Conservation (phyloP, 2,888 invertebrate genomes). For the Hirudinaria manillensis region DNA sequence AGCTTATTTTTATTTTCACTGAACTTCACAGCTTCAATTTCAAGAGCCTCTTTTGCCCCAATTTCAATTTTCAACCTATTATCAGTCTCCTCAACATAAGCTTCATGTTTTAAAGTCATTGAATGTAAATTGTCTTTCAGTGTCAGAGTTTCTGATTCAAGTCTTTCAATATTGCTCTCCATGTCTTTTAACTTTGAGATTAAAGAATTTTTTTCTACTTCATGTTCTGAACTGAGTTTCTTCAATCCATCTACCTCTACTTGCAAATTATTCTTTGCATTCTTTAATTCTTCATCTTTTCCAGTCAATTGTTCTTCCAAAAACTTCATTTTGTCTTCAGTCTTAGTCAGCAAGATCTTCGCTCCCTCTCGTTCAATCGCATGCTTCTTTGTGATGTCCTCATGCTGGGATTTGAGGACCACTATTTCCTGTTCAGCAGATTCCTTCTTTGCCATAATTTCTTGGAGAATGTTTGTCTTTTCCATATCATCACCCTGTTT, state of each 20-base stretch:
- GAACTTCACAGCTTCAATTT: constrained; percentile 15
- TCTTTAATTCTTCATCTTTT: background rate
- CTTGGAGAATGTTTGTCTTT: constrained; percentile 4
- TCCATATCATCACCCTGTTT: constrained; percentile 16
- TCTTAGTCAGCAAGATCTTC: background rate
- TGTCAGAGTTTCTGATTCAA: constrained; percentile 10
- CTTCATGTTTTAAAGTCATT: constrained; percentile 5
- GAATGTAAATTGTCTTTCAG: background rate
- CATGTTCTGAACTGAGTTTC: too few relatives aligned
- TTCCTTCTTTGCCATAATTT: background rate
- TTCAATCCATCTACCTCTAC: background rate
- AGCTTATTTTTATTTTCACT: background rate
- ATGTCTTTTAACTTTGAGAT: background rate
- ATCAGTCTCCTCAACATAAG: constrained; percentile 10
- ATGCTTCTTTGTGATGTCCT: background rate
- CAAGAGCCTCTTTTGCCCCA: background rate
- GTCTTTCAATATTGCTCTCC: background rate
- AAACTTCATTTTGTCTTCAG: background rate
- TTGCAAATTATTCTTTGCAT: background rate
- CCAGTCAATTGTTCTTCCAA: background rate
- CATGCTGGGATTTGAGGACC: background rate
- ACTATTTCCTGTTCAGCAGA: constrained; percentile 1
- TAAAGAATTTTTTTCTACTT: background rate
- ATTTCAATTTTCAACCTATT: background rate
- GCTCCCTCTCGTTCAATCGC: constrained; percentile 2